Conservation (phyloP, 2,113 vertebrate genomes). For the Xiphophorus couchianus region DNA sequence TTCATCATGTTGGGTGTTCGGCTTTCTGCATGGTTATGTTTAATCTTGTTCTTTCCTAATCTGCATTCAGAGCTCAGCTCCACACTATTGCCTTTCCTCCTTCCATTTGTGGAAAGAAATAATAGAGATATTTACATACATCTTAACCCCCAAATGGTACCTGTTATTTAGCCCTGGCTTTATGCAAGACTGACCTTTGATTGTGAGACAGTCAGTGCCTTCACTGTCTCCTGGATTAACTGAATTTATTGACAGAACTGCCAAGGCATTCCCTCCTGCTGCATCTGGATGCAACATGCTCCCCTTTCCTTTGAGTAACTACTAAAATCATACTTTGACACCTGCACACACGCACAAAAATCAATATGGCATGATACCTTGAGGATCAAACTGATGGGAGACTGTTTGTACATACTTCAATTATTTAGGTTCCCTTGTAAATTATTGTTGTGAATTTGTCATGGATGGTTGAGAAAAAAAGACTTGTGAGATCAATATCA, state of each 20-base stretch:
- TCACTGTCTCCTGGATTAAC: constrained; percentile 27
- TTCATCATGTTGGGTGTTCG: too few relatives aligned
- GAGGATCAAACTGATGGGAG: constrained; percentile 26
- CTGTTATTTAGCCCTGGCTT: constrained; percentile 32
- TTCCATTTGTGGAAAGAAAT: constrained; percentile 35
- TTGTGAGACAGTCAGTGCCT: constrained; percentile 31
- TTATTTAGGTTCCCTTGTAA: constrained; percentile 25
- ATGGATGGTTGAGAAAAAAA: constrained; percentile 26
- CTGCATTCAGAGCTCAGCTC: constrained; percentile 52
- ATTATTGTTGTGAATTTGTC: constrained; percentile 36
- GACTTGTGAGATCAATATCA: not conserved
- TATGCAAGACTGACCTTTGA: constrained; percentile 41
- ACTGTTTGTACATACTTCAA: constrained; percentile 34
- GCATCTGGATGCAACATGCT: constrained; percentile 5
- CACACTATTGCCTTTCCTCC: not conserved
- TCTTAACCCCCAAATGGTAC: constrained; percentile 27
- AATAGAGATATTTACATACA: constrained; percentile 29
- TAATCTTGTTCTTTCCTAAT: constrained; percentile 39
- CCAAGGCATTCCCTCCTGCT: constrained; percentile 13
- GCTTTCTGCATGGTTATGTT: constrained; percentile 49
- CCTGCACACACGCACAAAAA: constrained; percentile 13
- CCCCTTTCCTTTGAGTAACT: constrained; percentile 8
- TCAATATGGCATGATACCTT: constrained; percentile 42
- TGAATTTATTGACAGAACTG: constrained; percentile 12
- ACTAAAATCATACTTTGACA: constrained; percentile 12